Percentiles rank a stretch among this genome's conserved stretches.
Evolutionary conservation across 2,113 vertebrate species (phyloP).

Genomic region (Scophthalmus maximus): DNA sequence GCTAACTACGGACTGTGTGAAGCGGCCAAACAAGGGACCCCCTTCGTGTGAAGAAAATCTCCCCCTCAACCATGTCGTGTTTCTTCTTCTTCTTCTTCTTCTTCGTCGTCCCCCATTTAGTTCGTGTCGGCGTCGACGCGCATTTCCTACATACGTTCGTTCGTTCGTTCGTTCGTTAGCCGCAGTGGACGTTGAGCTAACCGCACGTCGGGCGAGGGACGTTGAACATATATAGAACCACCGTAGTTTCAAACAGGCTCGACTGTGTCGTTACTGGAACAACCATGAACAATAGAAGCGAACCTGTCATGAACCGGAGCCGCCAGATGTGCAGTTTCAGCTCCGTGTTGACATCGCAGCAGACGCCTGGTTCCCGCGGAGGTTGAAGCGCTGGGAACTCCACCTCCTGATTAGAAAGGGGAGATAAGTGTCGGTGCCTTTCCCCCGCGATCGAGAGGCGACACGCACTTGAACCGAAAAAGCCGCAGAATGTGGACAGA

Average conservation of each 20-base stretch:
- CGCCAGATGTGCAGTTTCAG: slow-evolving; percentile 46
- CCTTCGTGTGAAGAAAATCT: background rate
- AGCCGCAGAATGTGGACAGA: slow-evolving; percentile 65
- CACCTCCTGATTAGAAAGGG: slow-evolving; percentile 17
- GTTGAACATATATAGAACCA: background rate
- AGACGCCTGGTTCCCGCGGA: slow-evolving; percentile 34
- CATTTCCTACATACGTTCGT: background rate
- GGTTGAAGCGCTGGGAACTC: slow-evolving; percentile 31
- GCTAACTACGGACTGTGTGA: slow-evolving; percentile 47
- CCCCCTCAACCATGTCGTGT: background rate
- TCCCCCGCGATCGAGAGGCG: slow-evolving; percentile 22
- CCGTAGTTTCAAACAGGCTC: slow-evolving; percentile 35
- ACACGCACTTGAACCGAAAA: slow-evolving; percentile 36
- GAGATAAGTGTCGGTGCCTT: slow-evolving; percentile 21
- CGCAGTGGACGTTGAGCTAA: slow-evolving; percentile 31
- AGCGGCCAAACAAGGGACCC: background rate
- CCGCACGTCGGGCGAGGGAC: slow-evolving; percentile 11
- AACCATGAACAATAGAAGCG: background rate
- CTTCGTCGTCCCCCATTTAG: too few species aligned
- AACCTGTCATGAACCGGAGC: slow-evolving; percentile 64
- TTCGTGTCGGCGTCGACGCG: background rate
- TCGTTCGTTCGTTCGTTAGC: slow-evolving; percentile 19
- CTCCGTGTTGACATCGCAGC: slow-evolving; percentile 65
- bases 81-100: too few species aligned
- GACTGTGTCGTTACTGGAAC: too few species aligned